Evolutionary conservation across 1,140 invertebrate species (phyloP).

Genomic region (Berghia stephanieae): DNA sequence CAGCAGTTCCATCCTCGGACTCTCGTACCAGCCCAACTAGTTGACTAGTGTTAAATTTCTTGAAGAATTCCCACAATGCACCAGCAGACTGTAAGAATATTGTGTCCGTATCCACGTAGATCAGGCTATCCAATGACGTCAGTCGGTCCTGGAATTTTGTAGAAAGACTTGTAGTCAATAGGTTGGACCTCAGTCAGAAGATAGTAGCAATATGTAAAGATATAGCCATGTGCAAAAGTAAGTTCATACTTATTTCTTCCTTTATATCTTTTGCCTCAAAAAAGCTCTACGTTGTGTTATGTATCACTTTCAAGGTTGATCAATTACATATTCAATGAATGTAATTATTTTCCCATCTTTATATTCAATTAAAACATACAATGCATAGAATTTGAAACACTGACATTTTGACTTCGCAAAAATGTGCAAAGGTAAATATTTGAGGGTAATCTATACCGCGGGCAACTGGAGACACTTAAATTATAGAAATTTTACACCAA

Average conservation of each 20-base stretch:
- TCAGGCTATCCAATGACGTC: constrained; percentile 81
- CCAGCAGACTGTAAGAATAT: constrained; percentile 85
- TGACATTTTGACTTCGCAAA: too few relatives aligned
- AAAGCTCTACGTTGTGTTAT: too few relatives aligned
- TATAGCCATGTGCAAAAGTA: too few relatives aligned
- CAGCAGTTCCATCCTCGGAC: constrained; percentile 88
- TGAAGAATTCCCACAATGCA: constrained; percentile 84
- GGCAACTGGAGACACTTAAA: too few relatives aligned
- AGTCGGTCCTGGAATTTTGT: constrained; percentile 76
- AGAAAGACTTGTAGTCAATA: background rate
- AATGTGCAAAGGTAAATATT: too few relatives aligned
- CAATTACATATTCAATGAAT: too few relatives aligned
- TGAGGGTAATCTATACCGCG: too few relatives aligned
- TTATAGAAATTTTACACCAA: too few relatives aligned
- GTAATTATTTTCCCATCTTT: too few relatives aligned
- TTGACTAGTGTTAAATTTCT: constrained; percentile 84
- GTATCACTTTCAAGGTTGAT: too few relatives aligned
- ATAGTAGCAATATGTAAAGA: background rate
- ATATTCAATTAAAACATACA: background rate
- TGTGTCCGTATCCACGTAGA: constrained; percentile 95
- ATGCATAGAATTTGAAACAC: background rate
- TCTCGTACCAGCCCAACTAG: constrained; percentile 88
- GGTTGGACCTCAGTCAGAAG: background rate
- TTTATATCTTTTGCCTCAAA: background rate
- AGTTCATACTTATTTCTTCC: too few relatives aligned